phyloP scores from a whole-genome alignment of 2,797 vertebrate genomes.

The Diglossa cyanea region DNA sequence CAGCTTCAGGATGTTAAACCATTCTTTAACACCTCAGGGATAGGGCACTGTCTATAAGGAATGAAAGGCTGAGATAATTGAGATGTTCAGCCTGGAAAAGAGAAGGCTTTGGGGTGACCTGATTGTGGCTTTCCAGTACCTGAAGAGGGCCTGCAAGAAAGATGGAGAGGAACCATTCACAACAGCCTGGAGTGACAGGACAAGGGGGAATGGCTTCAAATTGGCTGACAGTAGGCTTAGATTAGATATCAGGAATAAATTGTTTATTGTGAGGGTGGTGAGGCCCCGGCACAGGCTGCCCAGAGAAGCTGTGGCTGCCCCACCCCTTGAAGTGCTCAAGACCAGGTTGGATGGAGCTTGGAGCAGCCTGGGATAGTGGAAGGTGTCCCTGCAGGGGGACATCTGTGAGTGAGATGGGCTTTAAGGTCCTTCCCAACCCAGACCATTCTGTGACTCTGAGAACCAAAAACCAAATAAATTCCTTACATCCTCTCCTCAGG shows the following conservation, averaged over 20 bases:
- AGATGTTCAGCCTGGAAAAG: not conserved
- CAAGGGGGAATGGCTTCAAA: not conserved
- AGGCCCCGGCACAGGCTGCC: not conserved
- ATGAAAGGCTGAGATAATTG: not conserved
- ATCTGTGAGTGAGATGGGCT: not conserved
- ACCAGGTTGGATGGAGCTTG: fast-evolving
- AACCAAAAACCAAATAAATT: not conserved
- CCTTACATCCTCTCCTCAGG: not conserved
- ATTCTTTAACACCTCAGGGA: not conserved
- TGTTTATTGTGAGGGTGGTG: not conserved
- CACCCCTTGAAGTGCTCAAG: not conserved
- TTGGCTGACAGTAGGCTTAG: not conserved
- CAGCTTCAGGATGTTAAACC: not conserved
- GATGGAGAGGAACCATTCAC: not conserved
- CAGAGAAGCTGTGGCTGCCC: not conserved
- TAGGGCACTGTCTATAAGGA: not conserved
- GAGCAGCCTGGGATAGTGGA: fast-evolving
- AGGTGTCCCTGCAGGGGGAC: not conserved
- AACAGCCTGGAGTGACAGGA: not conserved
- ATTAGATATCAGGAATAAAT: not conserved
- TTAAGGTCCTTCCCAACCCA: not conserved
- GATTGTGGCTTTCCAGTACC: not conserved
- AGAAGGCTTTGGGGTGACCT: not conserved
- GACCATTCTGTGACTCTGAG: too few species aligned
- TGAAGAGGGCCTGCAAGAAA: not conserved